phyloP scores from a whole-genome alignment of 2,888 invertebrate species.

The Agelastica alni region DNA sequence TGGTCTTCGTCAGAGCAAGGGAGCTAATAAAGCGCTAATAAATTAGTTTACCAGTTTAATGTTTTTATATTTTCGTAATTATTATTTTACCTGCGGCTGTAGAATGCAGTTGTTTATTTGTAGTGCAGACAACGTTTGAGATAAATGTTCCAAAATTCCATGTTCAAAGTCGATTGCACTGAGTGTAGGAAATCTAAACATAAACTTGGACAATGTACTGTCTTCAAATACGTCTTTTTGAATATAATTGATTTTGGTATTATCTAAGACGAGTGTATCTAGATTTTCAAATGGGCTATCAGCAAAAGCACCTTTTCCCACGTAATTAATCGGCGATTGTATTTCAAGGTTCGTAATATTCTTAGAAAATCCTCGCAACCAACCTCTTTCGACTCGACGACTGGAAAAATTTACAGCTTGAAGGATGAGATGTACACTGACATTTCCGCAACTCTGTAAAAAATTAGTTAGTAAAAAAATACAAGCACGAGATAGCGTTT shows the following conservation, averaged over 20 bases:
- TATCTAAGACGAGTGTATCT: background rate
- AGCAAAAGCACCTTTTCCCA: background rate
- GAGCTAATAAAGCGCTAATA: no score
- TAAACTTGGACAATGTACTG: constrained; percentile 3
- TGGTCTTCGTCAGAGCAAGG: no score
- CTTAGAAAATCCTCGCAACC: background rate
- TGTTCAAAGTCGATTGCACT: constrained; percentile 3
- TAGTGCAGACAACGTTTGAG: constrained; percentile 10
- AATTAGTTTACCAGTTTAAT: no score
- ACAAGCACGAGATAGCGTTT: no score
- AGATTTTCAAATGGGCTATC: background rate
- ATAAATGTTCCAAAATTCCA: constrained; percentile 12
- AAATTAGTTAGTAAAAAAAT: background rate
- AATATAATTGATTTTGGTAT: background rate
- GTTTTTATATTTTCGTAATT: background rate
- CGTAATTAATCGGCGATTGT: background rate
- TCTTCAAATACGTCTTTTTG: background rate
- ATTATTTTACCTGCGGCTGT: background rate
- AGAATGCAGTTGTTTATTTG: constrained; percentile 14
- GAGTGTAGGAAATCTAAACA: constrained; percentile 5
- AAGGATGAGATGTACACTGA: background rate
- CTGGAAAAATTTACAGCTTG: background rate
- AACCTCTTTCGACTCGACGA: background rate
- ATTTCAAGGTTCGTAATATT: background rate
- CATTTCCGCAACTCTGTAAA: background rate